Base-by-base conservation (phyloP, 2,888 invertebrate species). In the Gortyna flavago region DNA sequence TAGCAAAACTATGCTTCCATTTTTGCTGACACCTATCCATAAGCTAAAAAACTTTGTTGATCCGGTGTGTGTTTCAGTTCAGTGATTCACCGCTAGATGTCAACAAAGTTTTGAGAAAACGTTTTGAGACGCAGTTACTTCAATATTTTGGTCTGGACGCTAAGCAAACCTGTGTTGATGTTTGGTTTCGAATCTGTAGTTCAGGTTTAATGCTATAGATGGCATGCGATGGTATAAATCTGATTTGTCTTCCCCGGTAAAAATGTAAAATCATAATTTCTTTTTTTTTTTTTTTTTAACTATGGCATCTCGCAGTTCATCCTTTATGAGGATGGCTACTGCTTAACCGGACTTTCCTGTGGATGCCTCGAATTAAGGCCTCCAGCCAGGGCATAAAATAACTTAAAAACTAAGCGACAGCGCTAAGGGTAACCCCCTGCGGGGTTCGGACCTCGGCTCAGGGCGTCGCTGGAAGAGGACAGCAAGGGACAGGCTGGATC, bases 1-100 rank as follows among this genome's bases (percentile, higher is more conserved):
- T 83, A 83, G 79, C 18, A 29, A 41, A 38, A 51, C 65, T 57
- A 21, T 35, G 5, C 4, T 32, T 21, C 41, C 8, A 68, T 57
- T 18, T 57, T 29, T 18, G 18, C 32, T 8, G 83, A 41, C 83
- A 80, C 25, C 80, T 81, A 41, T 76, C n/a, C 35, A 2, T 16
- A 29, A 62, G 29, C 68, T 38, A 66, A 0, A 51, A 59, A 48
- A 75, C 66, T 65, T 54, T n/a, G 1, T 48, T 48, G 48, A 38
- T 16, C 4, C 4, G 5, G 5, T 18, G 48, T 32, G 9, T 21
- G 8, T 25, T 62, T 48, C 18, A 54, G 66, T 84, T 77, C 21
- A 11, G 18, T 3, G 67, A 35, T 9, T 61, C 21, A 41, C 74
- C 80, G 51, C 54, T 61, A 82, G 82, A 83, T 83, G 84, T 72